phyloP scores from a whole-genome alignment of 2,888 invertebrate species.

The Trichopoda pennipes region DNA sequence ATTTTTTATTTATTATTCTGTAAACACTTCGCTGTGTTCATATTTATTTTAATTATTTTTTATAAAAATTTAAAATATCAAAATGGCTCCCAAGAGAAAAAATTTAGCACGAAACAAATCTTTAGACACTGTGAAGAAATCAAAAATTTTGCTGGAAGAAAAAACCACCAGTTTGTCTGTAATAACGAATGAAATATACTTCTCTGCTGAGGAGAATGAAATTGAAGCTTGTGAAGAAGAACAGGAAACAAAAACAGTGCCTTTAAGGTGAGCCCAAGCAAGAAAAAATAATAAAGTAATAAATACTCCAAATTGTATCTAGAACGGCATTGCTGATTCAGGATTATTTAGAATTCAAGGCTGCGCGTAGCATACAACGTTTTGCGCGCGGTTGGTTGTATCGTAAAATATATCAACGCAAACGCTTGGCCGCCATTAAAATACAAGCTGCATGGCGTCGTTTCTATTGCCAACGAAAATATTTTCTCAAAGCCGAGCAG shows the following conservation, averaged over 20 bases:
- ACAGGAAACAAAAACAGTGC: background rate
- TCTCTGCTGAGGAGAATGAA: too few species aligned
- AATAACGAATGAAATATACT: too few species aligned
- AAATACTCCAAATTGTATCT: background rate
- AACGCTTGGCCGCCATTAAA: slow-evolving; percentile 68
- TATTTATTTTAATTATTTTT: too few species aligned
- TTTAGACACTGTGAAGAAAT: too few species aligned
- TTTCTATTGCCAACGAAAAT: slow-evolving; percentile 68
- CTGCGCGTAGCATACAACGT: slow-evolving; percentile 75
- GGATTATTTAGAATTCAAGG: slow-evolving; percentile 73
- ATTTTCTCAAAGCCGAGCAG: slow-evolving; percentile 69
- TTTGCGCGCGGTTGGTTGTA: slow-evolving; percentile 70
- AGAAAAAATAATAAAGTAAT: background rate
- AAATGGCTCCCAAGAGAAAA: too few species aligned
- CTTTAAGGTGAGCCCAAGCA: slow-evolving; percentile 42
- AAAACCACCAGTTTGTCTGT: too few species aligned
- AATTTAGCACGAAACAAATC: too few species aligned
- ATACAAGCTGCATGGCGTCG: slow-evolving; percentile 78
- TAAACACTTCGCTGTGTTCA: too few species aligned
- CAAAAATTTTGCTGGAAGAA: too few species aligned
- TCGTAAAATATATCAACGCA: slow-evolving; percentile 35
- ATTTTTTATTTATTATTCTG: too few species aligned
- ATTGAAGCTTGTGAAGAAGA: too few species aligned
- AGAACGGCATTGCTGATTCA: slow-evolving; percentile 71
- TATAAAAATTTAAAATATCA: too few species aligned